Evolutionary conservation across 2,113 vertebrate species (phyloP).

Genomic region (Platichthys flesus): DNA sequence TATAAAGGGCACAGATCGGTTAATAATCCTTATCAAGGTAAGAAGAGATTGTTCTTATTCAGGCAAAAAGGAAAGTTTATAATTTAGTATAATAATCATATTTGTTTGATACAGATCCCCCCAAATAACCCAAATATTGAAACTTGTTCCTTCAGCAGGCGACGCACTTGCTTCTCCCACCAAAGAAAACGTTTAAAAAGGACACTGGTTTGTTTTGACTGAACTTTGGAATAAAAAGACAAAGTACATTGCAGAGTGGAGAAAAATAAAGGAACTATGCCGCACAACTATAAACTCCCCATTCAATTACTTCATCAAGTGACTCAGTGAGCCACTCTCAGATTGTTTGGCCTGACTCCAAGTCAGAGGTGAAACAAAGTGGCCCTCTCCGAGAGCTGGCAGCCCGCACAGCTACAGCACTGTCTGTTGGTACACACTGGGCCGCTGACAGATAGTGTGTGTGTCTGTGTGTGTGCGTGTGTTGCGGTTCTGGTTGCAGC

Average conservation of each 20-base stretch:
- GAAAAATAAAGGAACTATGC: slow-evolving; percentile 33
- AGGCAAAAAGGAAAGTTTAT: no score
- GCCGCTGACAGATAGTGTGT: slow-evolving; percentile 5
- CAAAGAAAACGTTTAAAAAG: slow-evolving; percentile 1
- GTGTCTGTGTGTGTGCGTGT: slow-evolving; percentile 19
- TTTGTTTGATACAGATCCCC: no score
- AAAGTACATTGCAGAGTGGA: slow-evolving; percentile 31
- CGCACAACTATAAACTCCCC: slow-evolving; percentile 57
- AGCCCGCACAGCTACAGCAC: slow-evolving; percentile 60
- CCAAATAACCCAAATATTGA: neutral
- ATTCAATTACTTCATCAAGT: slow-evolving; percentile 73
- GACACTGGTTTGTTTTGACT: slow-evolving; percentile 35
- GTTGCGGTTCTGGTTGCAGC: slow-evolving; percentile 34
- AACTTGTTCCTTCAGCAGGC: neutral
- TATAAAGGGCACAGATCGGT: no score
- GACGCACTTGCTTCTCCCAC: slow-evolving; percentile 18
- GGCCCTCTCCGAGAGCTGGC: slow-evolving; percentile 64
- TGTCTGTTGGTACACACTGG: slow-evolving; percentile 63
- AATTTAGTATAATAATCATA: no score
- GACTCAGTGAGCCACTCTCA: slow-evolving; percentile 66
- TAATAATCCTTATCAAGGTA: no score
- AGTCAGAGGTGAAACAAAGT: slow-evolving; percentile 76
- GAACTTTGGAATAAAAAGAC: slow-evolving; percentile 25
- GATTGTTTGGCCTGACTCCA: slow-evolving; percentile 62
- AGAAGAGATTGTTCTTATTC: no score